phyloP scores from a whole-genome alignment of 2,113 vertebrate genomes.

The Xerus inauris region DNA sequence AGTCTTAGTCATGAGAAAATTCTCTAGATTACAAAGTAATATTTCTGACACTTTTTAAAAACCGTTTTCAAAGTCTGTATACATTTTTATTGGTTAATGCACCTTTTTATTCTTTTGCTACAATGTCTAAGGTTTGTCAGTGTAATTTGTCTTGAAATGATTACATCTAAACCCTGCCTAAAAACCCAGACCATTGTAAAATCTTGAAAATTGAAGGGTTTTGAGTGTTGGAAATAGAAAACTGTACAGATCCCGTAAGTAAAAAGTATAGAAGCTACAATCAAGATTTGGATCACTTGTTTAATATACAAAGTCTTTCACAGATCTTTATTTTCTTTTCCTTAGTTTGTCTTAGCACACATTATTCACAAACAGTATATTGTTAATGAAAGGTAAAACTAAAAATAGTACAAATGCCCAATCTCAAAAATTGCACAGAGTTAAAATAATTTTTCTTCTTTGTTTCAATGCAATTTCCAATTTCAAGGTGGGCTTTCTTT shows the following conservation, averaged over 20 bases:
- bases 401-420: slow-evolving; percentile 84
- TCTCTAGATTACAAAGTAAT: background rate
- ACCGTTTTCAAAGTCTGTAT: background rate
- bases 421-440: slow-evolving; percentile 83
- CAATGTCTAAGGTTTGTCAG: background rate
- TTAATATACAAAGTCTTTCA: slow-evolving; percentile 89
- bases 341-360: slow-evolving; percentile 83
- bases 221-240: background rate
- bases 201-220: background rate
- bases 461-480: slow-evolving; percentile 70
- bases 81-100: background rate
- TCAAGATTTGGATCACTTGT: slow-evolving; percentile 80
- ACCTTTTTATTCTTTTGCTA: background rate
- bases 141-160: background rate
- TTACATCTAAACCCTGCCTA: background rate
- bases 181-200: background rate
- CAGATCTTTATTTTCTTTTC: slow-evolving; percentile 85
- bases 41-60: background rate
- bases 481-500: slow-evolving; percentile 75
- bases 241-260: background rate
- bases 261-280: slow-evolving; percentile 60
- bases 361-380: slow-evolving; percentile 85
- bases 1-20: background rate
- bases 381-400: slow-evolving; percentile 86
- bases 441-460: slow-evolving; percentile 79